Conservation (phyloP, 2,888 invertebrate species). For the Ormyrus rosae region DNA sequence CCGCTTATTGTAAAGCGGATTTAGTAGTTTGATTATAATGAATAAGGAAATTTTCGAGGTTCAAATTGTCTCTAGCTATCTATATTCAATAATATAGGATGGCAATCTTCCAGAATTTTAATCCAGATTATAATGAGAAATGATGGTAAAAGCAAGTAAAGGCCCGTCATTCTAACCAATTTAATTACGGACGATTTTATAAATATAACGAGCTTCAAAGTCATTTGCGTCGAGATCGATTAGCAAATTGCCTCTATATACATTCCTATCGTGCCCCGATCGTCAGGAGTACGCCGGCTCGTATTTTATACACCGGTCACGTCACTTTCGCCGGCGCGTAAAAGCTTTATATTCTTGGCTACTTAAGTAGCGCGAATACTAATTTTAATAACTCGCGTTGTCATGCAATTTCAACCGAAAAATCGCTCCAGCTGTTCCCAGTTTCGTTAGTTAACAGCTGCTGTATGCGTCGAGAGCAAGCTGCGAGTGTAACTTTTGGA, state of each 20-base stretch:
- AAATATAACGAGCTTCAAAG: slow-evolving; percentile 27
- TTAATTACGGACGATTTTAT: slow-evolving; percentile 43
- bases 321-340: slow-evolving; percentile 27
- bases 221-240: slow-evolving; percentile 38
- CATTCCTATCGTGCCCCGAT: slow-evolving; percentile 6
- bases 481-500: no score
- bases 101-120: no score
- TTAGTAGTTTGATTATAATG: no score
- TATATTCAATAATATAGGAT: no score
- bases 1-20: no score
- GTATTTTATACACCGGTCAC: slow-evolving; percentile 33
- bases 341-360: slow-evolving; percentile 22
- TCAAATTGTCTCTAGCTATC: no score
- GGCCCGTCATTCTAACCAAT: neutral
- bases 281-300: neutral
- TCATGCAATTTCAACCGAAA: neutral
- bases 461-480: no score
- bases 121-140: no score
- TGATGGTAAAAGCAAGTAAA: no score
- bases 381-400: slow-evolving; percentile 5
- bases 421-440: no score
- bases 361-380: slow-evolving; percentile 4
- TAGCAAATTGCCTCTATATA: slow-evolving; percentile 41
- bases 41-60: no score
- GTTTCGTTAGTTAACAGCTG: no score